Evolutionary conservation across 2,797 vertebrate species (phyloP), one percentile per base, ranked within the genome.

Genomic region (Enteromius trimaculatus): DNA sequence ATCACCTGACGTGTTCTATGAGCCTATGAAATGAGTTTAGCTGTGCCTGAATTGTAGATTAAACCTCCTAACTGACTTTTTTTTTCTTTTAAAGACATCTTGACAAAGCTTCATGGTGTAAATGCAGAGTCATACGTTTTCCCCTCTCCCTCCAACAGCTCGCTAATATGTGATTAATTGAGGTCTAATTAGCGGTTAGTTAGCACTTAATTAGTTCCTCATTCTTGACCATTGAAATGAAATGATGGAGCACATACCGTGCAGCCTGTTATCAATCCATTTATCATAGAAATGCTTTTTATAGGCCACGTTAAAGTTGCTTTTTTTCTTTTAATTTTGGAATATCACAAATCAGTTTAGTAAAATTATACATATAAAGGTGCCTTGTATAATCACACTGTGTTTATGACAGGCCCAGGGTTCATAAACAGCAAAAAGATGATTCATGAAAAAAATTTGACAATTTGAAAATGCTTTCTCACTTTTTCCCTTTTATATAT

Each of bases 201-300:
- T 88, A 88, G 88, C 82, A 87, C 88, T 86, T 88, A 88, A 88
- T 88, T 88, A 88, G 88, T 87, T 86, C 86, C 88, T 88, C 86
- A 86, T 84, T 82, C 88, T 87, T 87, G 88, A 88, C 86, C 84
- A 85, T 75, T 81, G 86, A 82, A 88, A 88, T 84, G 80, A 87
- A 75, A 88, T 87, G 88, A 88, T 88, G 84, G 88, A 88, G 88
- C 83, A 80, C 85, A 85, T 60, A 72, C 82, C 82, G 77, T 84
- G 80, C 86, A 86, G 80, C 34, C 66, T 75, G 84, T 84, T 86
- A 88, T 86, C 87, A 85, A 81, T 88, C 86, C 85, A 88, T 88
- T 86, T 83, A 88, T 88, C 86, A 88, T 87, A 77, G 23, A 78
- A 79, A 47, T n/a, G 71, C 82, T 79, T 87, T 86, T 87, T 85